phyloP scores from a whole-genome alignment of 2,113 vertebrate genomes.

The Tachycineta bicolor region DNA sequence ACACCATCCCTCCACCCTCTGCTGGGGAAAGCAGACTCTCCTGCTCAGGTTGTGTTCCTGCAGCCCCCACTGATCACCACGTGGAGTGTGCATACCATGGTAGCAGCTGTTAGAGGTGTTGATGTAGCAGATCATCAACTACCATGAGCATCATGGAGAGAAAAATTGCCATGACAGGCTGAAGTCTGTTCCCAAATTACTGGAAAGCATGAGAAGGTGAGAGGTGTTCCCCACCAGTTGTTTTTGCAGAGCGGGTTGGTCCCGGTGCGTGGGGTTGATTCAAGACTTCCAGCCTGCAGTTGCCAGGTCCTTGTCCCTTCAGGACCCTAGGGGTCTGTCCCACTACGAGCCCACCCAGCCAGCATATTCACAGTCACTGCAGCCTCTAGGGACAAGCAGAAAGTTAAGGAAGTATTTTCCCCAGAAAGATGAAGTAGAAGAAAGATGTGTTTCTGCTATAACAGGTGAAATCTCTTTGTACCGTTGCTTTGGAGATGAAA shows the following conservation, averaged over 20 bases:
- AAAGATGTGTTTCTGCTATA: not conserved
- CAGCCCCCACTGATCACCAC: not conserved
- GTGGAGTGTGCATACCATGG: not conserved
- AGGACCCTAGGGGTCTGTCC: accelerated
- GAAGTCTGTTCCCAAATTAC: slow-evolving; percentile 7
- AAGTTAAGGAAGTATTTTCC: not conserved
- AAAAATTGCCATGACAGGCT: not conserved
- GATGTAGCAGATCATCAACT: slow-evolving; percentile 17
- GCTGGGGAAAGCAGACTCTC: not conserved
- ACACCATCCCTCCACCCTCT: not conserved
- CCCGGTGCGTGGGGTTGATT: not conserved
- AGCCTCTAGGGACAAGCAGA: not conserved
- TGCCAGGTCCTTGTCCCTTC: not conserved
- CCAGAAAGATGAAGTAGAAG: not conserved
- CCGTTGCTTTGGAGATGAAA: not conserved
- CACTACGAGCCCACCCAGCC: not conserved
- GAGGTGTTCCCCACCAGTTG: not conserved
- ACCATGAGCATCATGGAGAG: not conserved
- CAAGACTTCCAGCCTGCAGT: not conserved
- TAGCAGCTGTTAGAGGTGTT: not conserved
- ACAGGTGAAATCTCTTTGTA: not conserved
- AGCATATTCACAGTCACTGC: not conserved
- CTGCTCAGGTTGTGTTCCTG: not conserved
- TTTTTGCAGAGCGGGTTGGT: not conserved
- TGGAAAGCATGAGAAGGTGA: not conserved